These are phyloP conservation scores for Ageneiosus marmoratus DNA, from an alignment of 2,113 vertebrate species.

Conservation along the genomic window DNA sequence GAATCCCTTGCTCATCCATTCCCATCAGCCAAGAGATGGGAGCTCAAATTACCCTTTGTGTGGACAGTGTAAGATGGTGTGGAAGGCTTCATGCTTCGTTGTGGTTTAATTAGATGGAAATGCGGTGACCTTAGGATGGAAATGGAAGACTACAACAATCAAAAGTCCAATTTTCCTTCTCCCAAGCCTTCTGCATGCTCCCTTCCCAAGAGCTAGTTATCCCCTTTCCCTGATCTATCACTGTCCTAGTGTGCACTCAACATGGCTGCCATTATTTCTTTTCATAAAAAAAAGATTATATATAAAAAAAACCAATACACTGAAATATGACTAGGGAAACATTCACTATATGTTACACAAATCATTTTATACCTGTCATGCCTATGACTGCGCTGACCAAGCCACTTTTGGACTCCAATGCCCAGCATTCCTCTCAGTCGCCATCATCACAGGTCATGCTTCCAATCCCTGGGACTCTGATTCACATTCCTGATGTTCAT, in stretches of 20 bases:
- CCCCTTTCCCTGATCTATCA: conserved; percentile 20
- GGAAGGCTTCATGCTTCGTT: conserved; percentile 15
- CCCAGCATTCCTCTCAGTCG: too few species aligned
- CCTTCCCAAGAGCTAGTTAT: conserved; percentile 34
- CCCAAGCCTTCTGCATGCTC: conserved; percentile 23
- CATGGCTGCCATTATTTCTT: conserved; percentile 26
- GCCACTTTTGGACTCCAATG: too few species aligned
- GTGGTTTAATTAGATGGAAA: conserved; percentile 46
- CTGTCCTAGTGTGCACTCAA: conserved; percentile 22
- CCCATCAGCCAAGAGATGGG: background rate
- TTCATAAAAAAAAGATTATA: background rate
- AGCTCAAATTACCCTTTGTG: conserved; percentile 28
- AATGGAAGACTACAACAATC: conserved; percentile 28
- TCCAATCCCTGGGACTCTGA: too few species aligned
- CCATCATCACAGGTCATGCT: too few species aligned
- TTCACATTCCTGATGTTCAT: too few species aligned
- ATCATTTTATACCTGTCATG: background rate
- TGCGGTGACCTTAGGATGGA: conserved; percentile 39
- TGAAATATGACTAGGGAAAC: background rate
- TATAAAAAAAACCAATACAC: background rate
- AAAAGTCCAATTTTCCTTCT: conserved; percentile 35
- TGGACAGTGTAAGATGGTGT: conserved; percentile 34
- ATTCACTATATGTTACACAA: conserved; percentile 1
- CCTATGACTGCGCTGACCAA: too few species aligned
- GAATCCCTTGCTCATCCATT: conserved; percentile 6